Evolutionary conservation across 2,113 vertebrate genomes (phyloP).

Genomic region (Lepidiolamprologus cunningtoni): DNA sequence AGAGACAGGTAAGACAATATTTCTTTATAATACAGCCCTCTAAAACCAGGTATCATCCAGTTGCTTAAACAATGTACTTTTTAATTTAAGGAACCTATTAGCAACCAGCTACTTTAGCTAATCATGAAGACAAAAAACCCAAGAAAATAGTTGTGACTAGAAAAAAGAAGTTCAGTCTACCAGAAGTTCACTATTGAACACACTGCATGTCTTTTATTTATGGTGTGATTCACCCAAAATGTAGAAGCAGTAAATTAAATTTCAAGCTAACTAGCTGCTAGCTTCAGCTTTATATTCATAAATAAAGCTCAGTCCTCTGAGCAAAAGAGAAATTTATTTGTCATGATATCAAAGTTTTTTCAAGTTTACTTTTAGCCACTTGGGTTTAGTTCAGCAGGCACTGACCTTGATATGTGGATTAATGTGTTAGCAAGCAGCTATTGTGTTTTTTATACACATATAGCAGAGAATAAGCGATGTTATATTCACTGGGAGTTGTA

Average conservation of each 20-base stretch:
- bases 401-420: background rate
- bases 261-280: background rate
- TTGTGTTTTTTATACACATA: background rate
- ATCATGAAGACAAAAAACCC: background rate
- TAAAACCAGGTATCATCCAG: background rate
- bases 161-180: background rate
- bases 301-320: background rate
- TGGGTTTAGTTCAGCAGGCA: background rate
- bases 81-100: background rate
- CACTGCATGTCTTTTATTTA: background rate
- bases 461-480: rapidly evolving
- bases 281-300: background rate
- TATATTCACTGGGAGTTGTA: background rate
- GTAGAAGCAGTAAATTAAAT: background rate
- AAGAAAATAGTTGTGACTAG: background rate
- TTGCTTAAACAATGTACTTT: background rate
- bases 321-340: background rate
- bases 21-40: background rate
- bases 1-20: background rate
- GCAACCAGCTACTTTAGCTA: background rate
- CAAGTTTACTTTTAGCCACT: background rate
- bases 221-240: background rate
- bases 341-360: background rate
- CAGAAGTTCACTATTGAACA: background rate
- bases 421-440: background rate